Evolutionary conservation across 2,888 invertebrate genomes (phyloP), one percentile per base, ranked within the genome.

Genomic region (Amblyteles armatorius): DNA sequence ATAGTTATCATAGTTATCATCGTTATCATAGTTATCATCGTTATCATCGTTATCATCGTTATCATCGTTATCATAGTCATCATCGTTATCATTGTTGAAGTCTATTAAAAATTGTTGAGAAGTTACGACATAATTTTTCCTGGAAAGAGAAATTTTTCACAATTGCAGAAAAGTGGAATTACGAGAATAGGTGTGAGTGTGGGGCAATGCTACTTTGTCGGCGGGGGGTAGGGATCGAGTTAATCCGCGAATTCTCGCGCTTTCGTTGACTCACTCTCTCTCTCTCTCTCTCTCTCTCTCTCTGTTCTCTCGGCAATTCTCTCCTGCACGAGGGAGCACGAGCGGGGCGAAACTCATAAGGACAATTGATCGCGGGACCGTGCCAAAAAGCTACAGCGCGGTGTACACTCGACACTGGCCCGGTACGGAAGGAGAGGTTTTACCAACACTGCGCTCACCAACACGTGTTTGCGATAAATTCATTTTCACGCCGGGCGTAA

Each of bases 391-490:
- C 84, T 76, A 26, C 3, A 33, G 50, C 73, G 73, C 48, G 33
- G 60, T 9, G 71, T 73, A 72, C 72, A 74, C 73, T 48, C 60
- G 73, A 44, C 5, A 48, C 44, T 7, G 65, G 50, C 16, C 68
- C 26, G 50, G 33, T 7, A 52, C 26, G 48, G 48, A 44, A 26
- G 48, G 69, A 69, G n/a, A 44, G 79, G 79, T 72, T 85, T 79
- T 83, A 79, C 83, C 60, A 77, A 65, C 76, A 77, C 79, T 48
- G 69, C 79, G 65, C 52, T 85, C 85, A 82, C 85, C 77, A 73
- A 85, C 85, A 85, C 85, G 85, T 85, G 85, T 85, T 85, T 82
- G 82, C 85, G 85, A 85, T 85, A 85, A 85, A 85, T 85, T 85
- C 85, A 85, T 85, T 85, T 85, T 85, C 85, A 63, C 85, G 72